Conservation (phyloP, 35 echinoderm and acorn worm species). For the Apostichopus parvimensis region DNA sequence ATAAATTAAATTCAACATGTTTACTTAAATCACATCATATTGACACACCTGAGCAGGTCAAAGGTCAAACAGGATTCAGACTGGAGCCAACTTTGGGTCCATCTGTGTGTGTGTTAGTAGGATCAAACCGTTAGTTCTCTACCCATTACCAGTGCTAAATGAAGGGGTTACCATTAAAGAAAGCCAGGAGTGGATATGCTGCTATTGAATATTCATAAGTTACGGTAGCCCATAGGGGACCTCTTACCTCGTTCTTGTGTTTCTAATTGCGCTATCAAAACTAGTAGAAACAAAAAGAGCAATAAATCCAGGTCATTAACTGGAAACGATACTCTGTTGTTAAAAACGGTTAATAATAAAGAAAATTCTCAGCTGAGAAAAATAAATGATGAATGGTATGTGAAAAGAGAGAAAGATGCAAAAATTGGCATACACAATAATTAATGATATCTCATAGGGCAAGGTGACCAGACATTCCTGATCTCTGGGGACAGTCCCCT, state of each 20-base stretch:
- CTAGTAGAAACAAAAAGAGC: conserved; percentile 32
- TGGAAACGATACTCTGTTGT: not conserved
- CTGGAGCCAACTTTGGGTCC: not conserved
- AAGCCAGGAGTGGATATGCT: conserved; percentile 4
- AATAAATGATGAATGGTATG: not conserved
- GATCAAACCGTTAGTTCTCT: not conserved
- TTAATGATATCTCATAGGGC: too few relatives aligned
- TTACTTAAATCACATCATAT: too few relatives aligned
- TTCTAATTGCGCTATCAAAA: conserved; percentile 32
- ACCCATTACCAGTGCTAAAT: not conserved
- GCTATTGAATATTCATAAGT: not conserved
- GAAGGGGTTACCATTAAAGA: not conserved
- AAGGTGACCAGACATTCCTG: too few relatives aligned
- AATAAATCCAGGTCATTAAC: not conserved
- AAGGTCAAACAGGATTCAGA: not conserved
- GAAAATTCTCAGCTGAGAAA: not conserved
- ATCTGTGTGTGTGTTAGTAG: not conserved
- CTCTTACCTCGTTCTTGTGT: conserved; percentile 45
- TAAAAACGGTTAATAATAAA: not conserved
- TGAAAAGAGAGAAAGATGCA: not conserved
- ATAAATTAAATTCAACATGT: too few relatives aligned
- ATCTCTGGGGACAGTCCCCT: too few relatives aligned
- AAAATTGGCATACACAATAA: not conserved
- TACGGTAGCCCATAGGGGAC: not conserved
- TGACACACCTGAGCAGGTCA: not conserved